phyloP scores from a whole-genome alignment of 2,888 invertebrate genomes.

The Chalcosyrphus nemorum region DNA sequence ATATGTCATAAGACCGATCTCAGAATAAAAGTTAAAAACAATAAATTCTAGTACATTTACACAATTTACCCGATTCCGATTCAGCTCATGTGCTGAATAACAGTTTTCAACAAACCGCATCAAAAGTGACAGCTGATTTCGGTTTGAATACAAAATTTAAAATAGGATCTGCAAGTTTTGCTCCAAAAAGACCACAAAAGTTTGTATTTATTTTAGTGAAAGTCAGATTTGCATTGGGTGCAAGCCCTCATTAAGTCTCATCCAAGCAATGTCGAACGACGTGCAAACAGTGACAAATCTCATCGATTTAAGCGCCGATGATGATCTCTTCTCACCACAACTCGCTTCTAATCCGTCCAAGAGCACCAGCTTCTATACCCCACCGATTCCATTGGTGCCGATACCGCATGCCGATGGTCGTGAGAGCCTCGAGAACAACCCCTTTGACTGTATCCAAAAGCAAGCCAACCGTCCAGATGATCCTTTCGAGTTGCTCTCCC shows the following conservation, averaged over 20 bases:
- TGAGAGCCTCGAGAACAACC: constrained; percentile 76
- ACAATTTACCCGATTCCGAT: background rate
- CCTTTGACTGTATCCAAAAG: constrained; percentile 75
- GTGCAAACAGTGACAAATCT: constrained; percentile 68
- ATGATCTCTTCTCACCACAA: constrained; percentile 42
- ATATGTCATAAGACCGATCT: too few species aligned
- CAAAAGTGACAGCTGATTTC: constrained; percentile 66
- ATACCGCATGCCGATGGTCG: constrained; percentile 19
- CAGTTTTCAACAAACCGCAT: constrained; percentile 41
- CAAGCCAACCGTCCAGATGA: constrained; percentile 74
- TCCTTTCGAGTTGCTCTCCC: constrained; percentile 75
- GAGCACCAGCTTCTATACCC: constrained; percentile 13
- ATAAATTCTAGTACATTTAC: background rate
- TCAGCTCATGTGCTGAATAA: constrained; percentile 44
- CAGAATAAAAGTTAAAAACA: too few species aligned
- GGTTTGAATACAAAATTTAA: constrained; percentile 67
- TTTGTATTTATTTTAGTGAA: background rate
- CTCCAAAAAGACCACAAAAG: background rate
- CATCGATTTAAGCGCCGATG: constrained; percentile 75
- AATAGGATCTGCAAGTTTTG: background rate
- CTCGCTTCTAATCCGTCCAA: constrained; percentile 27
- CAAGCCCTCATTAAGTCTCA: too few species aligned
- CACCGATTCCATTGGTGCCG: constrained; percentile 45
- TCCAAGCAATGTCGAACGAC: constrained; percentile 51
- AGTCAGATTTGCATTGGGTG: background rate